phyloP scores from a whole-genome alignment of 2,797 vertebrate species.

The Catamblyrhynchus diadema region DNA sequence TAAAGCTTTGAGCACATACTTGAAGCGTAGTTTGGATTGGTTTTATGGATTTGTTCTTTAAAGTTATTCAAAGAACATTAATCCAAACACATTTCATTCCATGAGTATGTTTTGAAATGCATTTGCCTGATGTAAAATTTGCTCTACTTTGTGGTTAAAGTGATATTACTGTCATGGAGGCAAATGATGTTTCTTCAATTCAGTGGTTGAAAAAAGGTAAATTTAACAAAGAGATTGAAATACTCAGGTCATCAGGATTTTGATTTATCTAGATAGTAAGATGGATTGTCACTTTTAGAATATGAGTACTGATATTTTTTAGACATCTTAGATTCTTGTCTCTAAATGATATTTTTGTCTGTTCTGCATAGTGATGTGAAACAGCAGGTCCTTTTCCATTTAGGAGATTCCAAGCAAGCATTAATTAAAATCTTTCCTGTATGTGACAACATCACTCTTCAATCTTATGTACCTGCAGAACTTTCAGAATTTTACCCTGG shows the following conservation, averaged over 20 bases:
- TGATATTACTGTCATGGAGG: not conserved
- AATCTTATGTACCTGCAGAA: not conserved
- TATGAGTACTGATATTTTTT: not conserved
- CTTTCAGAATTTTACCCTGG: not conserved
- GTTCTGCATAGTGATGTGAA: not conserved
- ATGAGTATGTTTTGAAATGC: not conserved
- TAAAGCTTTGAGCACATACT: not conserved
- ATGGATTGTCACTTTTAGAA: not conserved
- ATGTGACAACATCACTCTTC: not conserved
- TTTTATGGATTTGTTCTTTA: not conserved
- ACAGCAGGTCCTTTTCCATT: fast-evolving
- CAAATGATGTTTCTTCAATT: not conserved
- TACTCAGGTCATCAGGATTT: not conserved
- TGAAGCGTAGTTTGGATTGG: not conserved
- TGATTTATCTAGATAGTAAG: not conserved
- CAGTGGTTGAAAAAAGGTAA: not conserved
- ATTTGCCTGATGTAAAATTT: not conserved
- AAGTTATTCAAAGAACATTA: not conserved
- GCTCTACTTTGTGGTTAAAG: not conserved
- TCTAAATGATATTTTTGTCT: not conserved
- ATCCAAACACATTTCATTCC: not conserved
- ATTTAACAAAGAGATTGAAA: not conserved
- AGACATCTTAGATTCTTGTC: not conserved
- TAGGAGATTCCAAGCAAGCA: not conserved
- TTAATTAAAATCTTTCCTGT: not conserved